Base-by-base conservation (phyloP, 2,113 vertebrate genomes). In the Vulpes vulpes region DNA sequence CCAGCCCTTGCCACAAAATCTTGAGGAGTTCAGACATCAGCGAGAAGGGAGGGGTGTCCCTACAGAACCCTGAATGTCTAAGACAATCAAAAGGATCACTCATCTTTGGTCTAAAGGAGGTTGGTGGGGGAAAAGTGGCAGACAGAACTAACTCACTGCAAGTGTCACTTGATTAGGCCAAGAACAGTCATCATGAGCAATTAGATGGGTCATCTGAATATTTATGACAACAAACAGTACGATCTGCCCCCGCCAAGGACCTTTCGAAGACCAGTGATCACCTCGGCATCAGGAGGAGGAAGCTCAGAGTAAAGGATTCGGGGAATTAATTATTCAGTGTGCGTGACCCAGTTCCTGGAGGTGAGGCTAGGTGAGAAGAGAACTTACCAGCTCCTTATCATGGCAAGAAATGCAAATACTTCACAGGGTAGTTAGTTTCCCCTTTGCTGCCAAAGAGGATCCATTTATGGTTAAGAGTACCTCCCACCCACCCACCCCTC, bases 311-410 rank as follows among this genome's bases (percentile, higher is more conserved):
- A 9, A 94, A 92, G 96, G 87, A 86, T 65, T 97, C 84, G 97
- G 88, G 91, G 78, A 92, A 96, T 98, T 88, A 97, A 96, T 98
- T 97, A 98, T 96, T 98, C 60, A 98, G 60, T 35, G 78, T n/a
- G 20, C 57, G 7, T 97, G 96, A 98, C 97, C 98, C 92, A 98
- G 97, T 96, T 98, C 76, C 69, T 0, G n/a, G 89, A 82, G 84
- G 91, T 92, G 51, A 97, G 81, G 81, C 38, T 86, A 85, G 81
- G 76, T 53, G 38, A 96, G 78, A 92, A 73, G 79, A 87, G 94
- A 92, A 71, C 71, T 84, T 85, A 89, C 64, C 27, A 27, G 74
- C 30, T 92, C 55, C 93, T 98, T 95, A 94, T 96, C 83, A 0
- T 12, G 3, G 92, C 80, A 89, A 96, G 97, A 96, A 97, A 96